A percentile compares a stretch with the other conserved stretches of the same genome.
These are phyloP conservation scores for Embidobia sp. DNA, from an alignment of 2,888 invertebrate genomes.

Conservation along the genomic window DNA sequence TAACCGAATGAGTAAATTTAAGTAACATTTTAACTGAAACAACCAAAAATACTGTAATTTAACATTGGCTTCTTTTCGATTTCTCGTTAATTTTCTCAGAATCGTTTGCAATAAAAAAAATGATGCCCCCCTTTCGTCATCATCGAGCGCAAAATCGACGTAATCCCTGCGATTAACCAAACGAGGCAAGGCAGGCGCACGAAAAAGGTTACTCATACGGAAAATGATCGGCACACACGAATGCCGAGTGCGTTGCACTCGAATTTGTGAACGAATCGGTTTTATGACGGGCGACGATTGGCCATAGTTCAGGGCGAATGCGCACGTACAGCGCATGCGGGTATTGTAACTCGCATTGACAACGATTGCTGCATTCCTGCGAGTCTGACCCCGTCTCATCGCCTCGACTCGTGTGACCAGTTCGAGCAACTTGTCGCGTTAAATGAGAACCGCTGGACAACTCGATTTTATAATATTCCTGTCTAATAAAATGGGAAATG, in stretches of 20 bases:
- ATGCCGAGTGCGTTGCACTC: conserved; percentile 39
- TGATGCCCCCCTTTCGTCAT: too few relatives aligned
- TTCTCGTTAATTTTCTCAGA: too few relatives aligned
- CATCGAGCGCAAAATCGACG: conserved; percentile 3
- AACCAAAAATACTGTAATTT: too few relatives aligned
- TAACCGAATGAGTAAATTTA: too few relatives aligned
- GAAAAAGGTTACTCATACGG: conserved; percentile 25
- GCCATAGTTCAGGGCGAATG: conserved; percentile 18
- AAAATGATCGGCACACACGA: conserved; percentile 26
- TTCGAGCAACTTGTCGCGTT: conserved; percentile 19
- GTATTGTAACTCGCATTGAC: conserved; percentile 36
- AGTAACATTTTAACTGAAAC: too few relatives aligned
- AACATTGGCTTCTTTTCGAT: too few relatives aligned
- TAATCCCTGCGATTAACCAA: conserved; percentile 14
- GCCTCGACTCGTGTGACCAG: conserved; percentile 39
- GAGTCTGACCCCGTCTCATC: conserved; percentile 55
- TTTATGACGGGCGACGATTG: conserved; percentile 15
- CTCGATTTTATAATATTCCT: too few relatives aligned
- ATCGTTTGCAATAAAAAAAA: too few relatives aligned
- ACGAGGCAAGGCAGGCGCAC: conserved; percentile 5
- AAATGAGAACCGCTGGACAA: too few relatives aligned
- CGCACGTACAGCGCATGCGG: conserved; percentile 17
- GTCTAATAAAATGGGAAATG: too few relatives aligned
- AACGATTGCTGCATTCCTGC: conserved; percentile 50
- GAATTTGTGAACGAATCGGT: conserved; percentile 31